Conservation (phyloP, 2,888 invertebrate genomes). For the Euzetes globulus region DNA sequence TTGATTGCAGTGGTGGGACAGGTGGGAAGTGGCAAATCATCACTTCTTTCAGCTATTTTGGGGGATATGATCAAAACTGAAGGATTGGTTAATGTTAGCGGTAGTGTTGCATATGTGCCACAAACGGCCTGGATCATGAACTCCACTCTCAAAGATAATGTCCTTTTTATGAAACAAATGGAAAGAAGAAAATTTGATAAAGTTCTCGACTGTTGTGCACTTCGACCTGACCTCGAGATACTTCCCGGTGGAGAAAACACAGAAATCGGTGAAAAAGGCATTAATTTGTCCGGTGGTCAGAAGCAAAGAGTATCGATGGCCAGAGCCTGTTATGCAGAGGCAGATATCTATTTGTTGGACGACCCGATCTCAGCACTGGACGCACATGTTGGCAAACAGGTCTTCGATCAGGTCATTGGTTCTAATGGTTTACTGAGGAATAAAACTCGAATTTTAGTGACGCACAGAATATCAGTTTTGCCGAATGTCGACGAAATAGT, state of each 20-base stretch:
- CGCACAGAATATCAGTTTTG: conserved; percentile 87
- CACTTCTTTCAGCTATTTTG: conserved; percentile 41
- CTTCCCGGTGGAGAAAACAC: conserved; percentile 51
- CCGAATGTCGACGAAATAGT: conserved; percentile 81
- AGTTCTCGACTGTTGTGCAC: conserved; percentile 50
- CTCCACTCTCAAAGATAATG: conserved; percentile 50
- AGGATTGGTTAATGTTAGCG: conserved; percentile 37
- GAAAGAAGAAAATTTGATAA: conserved; percentile 45
- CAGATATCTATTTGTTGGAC: conserved; percentile 53
- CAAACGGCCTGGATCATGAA: conserved; percentile 44
- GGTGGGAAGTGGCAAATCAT: conserved; percentile 42
- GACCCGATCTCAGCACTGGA: conserved; percentile 54
- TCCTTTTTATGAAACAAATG: conserved; percentile 48
- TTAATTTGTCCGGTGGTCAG: conserved; percentile 50
- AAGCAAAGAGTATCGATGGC: conserved; percentile 50
- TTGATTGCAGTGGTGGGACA: conserved; percentile 41
- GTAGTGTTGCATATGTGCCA: conserved; percentile 35
- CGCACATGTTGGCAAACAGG: conserved; percentile 51
- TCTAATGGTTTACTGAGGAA: conserved; percentile 49
- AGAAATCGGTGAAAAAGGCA: conserved; percentile 53
- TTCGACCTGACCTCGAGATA: conserved; percentile 50
- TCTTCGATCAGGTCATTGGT: conserved; percentile 52
- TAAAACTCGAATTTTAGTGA: conserved; percentile 79
- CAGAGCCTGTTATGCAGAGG: conserved; percentile 40
- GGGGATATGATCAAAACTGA: conserved; percentile 42